A percentile compares a stretch with the other conserved stretches of the same genome.
Evolutionary conservation across 1,140 invertebrate species (phyloP).

Genomic region (Papilio aristodemus): DNA sequence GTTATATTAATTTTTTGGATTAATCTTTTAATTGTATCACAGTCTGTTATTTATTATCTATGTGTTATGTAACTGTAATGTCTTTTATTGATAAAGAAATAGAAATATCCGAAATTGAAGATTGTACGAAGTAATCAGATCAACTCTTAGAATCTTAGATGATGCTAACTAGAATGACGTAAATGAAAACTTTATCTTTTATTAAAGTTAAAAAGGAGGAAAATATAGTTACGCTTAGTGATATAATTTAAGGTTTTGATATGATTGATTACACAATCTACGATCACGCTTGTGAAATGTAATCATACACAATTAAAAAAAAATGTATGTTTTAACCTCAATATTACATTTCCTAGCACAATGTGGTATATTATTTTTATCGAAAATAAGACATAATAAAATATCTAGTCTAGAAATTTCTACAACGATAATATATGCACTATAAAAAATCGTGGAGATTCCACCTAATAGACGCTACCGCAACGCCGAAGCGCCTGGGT

Average conservation of each 20-base stretch:
- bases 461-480: conserved; percentile 49
- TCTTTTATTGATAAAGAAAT: background rate
- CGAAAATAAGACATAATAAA: too few relatives aligned
- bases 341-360: too few relatives aligned
- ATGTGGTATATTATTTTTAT: too few relatives aligned
- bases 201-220: too few relatives aligned
- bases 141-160: background rate
- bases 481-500: conserved; percentile 55
- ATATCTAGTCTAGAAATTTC: background rate
- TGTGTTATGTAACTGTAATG: background rate
- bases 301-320: too few relatives aligned
- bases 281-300: too few relatives aligned
- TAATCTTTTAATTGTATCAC: conserved; percentile 16
- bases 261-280: too few relatives aligned
- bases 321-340: too few relatives aligned
- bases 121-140: background rate
- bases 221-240: too few relatives aligned
- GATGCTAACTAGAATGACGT: background rate
- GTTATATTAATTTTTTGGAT: conserved; percentile 34
- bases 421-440: background rate
- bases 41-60: conserved; percentile 14
- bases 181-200: too few relatives aligned
- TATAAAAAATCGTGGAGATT: background rate
- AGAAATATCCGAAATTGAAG: background rate
- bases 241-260: too few relatives aligned